Evolutionary conservation across 1,140 invertebrate species (phyloP).

Genomic region (Drosophila sturtevanti): DNA sequence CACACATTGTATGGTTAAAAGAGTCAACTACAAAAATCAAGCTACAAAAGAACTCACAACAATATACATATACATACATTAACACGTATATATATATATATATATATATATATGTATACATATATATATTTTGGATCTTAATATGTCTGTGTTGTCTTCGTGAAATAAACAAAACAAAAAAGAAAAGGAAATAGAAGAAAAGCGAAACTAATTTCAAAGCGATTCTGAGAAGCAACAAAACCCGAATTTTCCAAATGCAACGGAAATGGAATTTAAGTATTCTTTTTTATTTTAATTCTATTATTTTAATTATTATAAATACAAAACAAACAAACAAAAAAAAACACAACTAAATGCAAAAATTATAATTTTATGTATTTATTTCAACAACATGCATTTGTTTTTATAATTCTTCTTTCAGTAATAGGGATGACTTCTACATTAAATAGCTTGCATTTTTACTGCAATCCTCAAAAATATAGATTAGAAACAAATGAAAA

Average conservation of each 20-base stretch:
- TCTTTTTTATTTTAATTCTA: conserved; percentile 70
- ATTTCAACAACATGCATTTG: conserved; percentile 25
- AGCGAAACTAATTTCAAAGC: too few relatives aligned
- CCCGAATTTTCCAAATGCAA: conserved; percentile 50
- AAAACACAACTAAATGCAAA: conserved; percentile 39
- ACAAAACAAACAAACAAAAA: conserved; percentile 27
- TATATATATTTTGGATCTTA: conserved; percentile 78
- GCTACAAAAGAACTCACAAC: conserved; percentile 48
- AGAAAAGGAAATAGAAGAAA: too few relatives aligned
- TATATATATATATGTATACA: conserved; percentile 49
- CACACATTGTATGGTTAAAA: too few relatives aligned
- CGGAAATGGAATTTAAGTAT: conserved; percentile 45
- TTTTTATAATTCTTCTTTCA: too few relatives aligned
- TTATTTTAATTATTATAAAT: conserved; percentile 57
- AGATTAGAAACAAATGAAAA: too few relatives aligned
- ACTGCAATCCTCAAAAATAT: too few relatives aligned
- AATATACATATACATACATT: conserved; percentile 22
- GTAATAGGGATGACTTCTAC: too few relatives aligned
- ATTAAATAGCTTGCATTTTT: too few relatives aligned
- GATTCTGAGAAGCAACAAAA: conserved; percentile 18
- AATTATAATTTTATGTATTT: conserved; percentile 57
- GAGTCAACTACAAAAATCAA: conserved; percentile 26
- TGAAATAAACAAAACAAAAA: conserved; percentile 72
- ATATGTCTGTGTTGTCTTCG: conserved; percentile 78
- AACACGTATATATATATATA: conserved; percentile 53